Evolutionary conservation across 2,797 vertebrate species (phyloP).

Genomic region (Lutjanus argentimaculatus): DNA sequence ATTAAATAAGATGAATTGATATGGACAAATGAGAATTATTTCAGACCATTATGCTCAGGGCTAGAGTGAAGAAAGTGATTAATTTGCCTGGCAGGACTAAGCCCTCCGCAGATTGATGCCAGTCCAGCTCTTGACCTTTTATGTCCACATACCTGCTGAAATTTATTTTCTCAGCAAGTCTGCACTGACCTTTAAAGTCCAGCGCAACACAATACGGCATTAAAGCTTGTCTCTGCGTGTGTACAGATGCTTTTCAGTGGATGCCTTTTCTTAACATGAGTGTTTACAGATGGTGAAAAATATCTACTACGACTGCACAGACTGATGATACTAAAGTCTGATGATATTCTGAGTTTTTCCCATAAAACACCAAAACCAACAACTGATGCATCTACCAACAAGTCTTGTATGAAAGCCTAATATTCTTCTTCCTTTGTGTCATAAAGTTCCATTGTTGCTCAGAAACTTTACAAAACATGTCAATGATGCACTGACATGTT

Average conservation of each 20-base stretch:
- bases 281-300: slow-evolving; percentile 9
- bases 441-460: no score
- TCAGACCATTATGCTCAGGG: neutral
- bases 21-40: no score
- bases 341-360: neutral
- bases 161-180: slow-evolving; percentile 31
- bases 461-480: neutral
- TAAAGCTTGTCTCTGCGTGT: neutral
- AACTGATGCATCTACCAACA: no score
- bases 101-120: neutral
- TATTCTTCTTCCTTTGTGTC: neutral
- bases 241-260: neutral
- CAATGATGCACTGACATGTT: neutral
- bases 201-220: neutral
- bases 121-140: slow-evolving; percentile 32
- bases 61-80: neutral
- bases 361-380: neutral
- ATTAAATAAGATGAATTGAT: no score
- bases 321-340: neutral
- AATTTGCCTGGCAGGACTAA: neutral
- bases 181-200: slow-evolving; percentile 40
- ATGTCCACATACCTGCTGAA: slow-evolving; percentile 31
- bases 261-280: neutral
- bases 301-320: neutral
- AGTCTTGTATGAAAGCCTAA: neutral